Base-by-base conservation (phyloP, 2,888 invertebrate species). In the Mythimna lalbum region DNA sequence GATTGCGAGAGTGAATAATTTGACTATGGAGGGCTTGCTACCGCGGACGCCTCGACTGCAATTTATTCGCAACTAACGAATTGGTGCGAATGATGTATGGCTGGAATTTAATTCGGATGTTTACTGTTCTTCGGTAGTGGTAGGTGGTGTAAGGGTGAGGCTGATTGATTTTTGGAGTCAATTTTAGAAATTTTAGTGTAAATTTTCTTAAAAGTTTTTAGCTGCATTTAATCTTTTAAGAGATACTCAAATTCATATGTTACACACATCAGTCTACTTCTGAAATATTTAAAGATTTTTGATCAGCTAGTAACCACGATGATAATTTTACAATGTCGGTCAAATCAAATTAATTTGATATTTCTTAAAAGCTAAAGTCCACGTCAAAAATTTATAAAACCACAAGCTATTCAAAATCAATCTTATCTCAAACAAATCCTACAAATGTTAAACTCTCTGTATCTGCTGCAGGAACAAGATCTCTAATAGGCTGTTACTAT, bases 1-100 rank as follows among this genome's bases (percentile, higher is more conserved):
- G 93, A 93, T 94, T 93, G 93, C 90, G 91, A 91, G 91, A 94
- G 94, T 94, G 95, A 95, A 94, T 95, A 95, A 95, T 95, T 95
- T 94, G 92, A 94, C 92, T 94, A 92, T 92, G 93, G 93, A 93
- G 93, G 93, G 91, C 92, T 86, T 61, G 86, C 76, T 82, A 82
- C 78, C 87, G 81, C 88, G 88, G 88, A 89, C 89, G 91, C 87
- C 87, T 90, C 88, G 84, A 80, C 85, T 90, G 91, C 92, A 92
- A 93, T 93, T 93, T 92, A 93, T 93, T 92, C 90, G 90, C 88
- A 89, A 90, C 89, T 89, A 90, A 90, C 89, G 88, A 90, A 90
- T 89, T 89, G 81, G 82, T 77, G 77, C 75, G 88, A 89, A 90
- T 90, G 89, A 90, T 90, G 90, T 88, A 90, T 90, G 87, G 84